phyloP scores from a whole-genome alignment of 1,140 invertebrate species.

The Neodiprion pinetum region DNA sequence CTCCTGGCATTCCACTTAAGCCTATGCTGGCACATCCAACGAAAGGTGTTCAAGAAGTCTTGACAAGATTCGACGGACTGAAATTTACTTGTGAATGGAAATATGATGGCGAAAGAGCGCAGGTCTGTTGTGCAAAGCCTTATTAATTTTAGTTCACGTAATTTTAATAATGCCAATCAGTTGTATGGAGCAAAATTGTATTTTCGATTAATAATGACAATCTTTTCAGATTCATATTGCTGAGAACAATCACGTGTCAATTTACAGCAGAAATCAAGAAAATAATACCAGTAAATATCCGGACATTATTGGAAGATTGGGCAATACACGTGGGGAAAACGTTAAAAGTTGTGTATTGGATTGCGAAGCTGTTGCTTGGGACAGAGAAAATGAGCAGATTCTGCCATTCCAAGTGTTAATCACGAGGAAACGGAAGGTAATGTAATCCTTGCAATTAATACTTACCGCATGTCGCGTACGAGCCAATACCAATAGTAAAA shows the following conservation, averaged over 20 bases:
- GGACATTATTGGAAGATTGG: constrained; percentile 85
- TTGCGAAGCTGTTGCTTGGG: constrained; percentile 98
- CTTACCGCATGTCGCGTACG: too few relatives aligned
- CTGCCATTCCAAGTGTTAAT: constrained; percentile 97
- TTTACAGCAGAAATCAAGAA: constrained; percentile 98
- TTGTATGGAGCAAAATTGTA: too few relatives aligned
- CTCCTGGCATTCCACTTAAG: constrained; percentile 93
- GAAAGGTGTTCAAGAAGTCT: constrained; percentile 89
- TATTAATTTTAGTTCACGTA: not conserved
- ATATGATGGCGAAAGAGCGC: constrained; percentile 98
- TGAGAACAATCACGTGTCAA: constrained; percentile 74
- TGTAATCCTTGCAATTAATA: constrained; percentile 6
- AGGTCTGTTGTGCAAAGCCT: constrained; percentile 66
- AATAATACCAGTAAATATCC: constrained; percentile 98
- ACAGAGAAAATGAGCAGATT: constrained; percentile 87
- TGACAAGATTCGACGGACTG: constrained; percentile 88
- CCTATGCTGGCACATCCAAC: constrained; percentile 99
- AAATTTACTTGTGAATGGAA: constrained; percentile 99
- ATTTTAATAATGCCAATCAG: not conserved
- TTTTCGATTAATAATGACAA: too few relatives aligned
- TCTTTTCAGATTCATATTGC: constrained; percentile 74
- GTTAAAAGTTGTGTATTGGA: constrained; percentile 92
- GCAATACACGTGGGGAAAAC: constrained; percentile 64
- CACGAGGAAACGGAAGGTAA: constrained; percentile 93
- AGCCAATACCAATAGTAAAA: too few relatives aligned